Percentiles rank a stretch among this genome's conserved stretches.
phyloP scores from a whole-genome alignment of 37 sponge, comb jelly and placozoan genomes.

The Geodia barretti region DNA sequence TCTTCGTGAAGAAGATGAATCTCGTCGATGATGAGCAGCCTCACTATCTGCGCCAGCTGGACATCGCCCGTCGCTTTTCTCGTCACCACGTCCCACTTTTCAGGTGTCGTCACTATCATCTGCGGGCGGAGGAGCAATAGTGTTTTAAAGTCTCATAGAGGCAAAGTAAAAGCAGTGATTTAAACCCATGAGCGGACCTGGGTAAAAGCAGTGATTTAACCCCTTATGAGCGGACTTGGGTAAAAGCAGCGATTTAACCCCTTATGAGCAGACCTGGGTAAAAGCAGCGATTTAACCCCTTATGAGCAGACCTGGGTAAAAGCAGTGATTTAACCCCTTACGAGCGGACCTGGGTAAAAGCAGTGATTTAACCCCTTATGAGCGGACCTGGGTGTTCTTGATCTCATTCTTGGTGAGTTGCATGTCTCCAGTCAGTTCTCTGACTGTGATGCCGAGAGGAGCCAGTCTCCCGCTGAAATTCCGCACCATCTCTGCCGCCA shows the following conservation, averaged over 20 bases:
- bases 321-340: too few species aligned
- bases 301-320: too few species aligned
- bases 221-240: too few species aligned
- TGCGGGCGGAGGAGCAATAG: conserved; percentile 8
- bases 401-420: conserved; percentile 96
- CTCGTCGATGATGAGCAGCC: conserved; percentile 96
- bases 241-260: too few species aligned
- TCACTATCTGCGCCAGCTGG: conserved; percentile 86
- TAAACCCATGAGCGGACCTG: too few species aligned
- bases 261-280: too few species aligned
- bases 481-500: conserved; percentile 96
- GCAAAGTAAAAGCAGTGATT: too few species aligned
- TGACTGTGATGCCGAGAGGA: conserved; percentile 88
- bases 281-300: too few species aligned
- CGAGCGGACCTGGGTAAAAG: too few species aligned
- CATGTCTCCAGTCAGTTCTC: conserved; percentile 99
- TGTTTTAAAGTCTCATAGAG: too few species aligned
- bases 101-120: conserved; percentile 99
- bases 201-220: too few species aligned
- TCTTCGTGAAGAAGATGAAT: conserved; percentile 97
- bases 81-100: conserved; percentile 99
- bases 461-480: conserved; percentile 81
- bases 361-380: too few species aligned
- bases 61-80: conserved; percentile 96
- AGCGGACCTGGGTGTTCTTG: conserved; percentile 82